Base-by-base conservation (phyloP, 1,140 invertebrate genomes). In the Heliconius himera region DNA sequence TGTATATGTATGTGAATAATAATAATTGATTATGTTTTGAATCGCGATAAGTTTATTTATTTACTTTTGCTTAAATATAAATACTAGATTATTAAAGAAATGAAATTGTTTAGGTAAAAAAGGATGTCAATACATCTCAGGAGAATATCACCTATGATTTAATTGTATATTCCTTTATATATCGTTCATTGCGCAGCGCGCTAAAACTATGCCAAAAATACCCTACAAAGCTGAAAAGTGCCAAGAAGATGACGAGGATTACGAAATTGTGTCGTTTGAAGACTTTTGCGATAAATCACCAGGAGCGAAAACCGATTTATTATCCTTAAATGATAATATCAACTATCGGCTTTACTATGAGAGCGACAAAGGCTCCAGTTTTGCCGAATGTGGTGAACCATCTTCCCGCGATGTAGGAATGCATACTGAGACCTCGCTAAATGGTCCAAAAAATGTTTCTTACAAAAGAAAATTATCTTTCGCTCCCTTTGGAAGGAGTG, bases 261-360 rank as follows among this genome's bases (percentile, higher is more conserved):
- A 94, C 60, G 94, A 95, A 83, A 94, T 95, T 77, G 95, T 96
- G 22, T 95, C 95, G 2, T 96, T 96, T 84, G 95, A 96, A 84
- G 94, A 95, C 38, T 95, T 96, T 85, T 95, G 94, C 74, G 95
- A 95, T 83, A 95, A 95, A 84, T 91, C 90, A 41, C 90, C 94
- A n/a, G 88, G 82, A 70, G 90, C 93, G 8, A 93, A 93, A 83
- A 92, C 92, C 1, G 95, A 95, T 88, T 88, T 94, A 79, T 88
- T 95, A 75, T 94, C 94, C 9, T 82, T 95, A 60, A 95, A 95
- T 78, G 94, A 95, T 79, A 95, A 95, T 81, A 94, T 95, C 41
- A 95, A 95, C 79, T 95, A 95, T 87, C 91, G 94, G 46, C 85
- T 95, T 80, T 91, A 90, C 84, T 95, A 92, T 79, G 94, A 95